Evolutionary conservation across 2,888 invertebrate genomes (phyloP).

Genomic region (Aphidoletes aphidimyza): DNA sequence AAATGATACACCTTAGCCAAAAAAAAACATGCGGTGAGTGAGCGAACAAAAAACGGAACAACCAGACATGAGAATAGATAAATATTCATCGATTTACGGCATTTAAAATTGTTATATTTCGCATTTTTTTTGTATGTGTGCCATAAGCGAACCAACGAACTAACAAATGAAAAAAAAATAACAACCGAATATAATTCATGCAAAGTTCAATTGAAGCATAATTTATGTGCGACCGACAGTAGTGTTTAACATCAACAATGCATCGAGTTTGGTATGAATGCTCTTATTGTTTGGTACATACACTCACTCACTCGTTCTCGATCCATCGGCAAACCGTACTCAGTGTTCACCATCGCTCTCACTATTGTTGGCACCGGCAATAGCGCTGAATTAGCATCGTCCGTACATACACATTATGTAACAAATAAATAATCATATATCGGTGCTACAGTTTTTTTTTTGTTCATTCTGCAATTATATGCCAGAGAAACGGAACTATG

Average conservation of each 20-base stretch:
- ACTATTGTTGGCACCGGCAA: no score
- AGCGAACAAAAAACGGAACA: not conserved
- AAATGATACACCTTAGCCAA: not conserved
- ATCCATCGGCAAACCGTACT: no score
- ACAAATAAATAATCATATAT: constrained; percentile 1
- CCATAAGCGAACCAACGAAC: not conserved
- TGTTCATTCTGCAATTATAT: constrained; percentile 41
- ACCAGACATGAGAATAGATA: constrained; percentile 1
- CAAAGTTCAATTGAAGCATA: constrained; percentile 40
- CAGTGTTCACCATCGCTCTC: no score
- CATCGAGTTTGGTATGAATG: constrained; percentile 14
- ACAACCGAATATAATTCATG: constrained; percentile 10
- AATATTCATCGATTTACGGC: constrained; percentile 21
- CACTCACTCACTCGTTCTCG: not conserved
- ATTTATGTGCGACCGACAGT: constrained; percentile 38
- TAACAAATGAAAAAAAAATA: not conserved
- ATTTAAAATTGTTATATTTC: not conserved
- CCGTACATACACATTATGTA: not conserved
- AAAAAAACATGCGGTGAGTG: not conserved
- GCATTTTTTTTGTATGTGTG: not conserved
- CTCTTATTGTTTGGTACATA: constrained; percentile 20
- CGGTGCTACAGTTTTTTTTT: not conserved
- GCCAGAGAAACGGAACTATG: constrained; percentile 4
- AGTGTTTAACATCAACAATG: constrained; percentile 24
- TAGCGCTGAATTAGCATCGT: not conserved